Percentiles rank a stretch among this genome's conserved stretches.
Conservation (phyloP, 2,113 vertebrate species). For the Chelonoidis abingdonii region DNA sequence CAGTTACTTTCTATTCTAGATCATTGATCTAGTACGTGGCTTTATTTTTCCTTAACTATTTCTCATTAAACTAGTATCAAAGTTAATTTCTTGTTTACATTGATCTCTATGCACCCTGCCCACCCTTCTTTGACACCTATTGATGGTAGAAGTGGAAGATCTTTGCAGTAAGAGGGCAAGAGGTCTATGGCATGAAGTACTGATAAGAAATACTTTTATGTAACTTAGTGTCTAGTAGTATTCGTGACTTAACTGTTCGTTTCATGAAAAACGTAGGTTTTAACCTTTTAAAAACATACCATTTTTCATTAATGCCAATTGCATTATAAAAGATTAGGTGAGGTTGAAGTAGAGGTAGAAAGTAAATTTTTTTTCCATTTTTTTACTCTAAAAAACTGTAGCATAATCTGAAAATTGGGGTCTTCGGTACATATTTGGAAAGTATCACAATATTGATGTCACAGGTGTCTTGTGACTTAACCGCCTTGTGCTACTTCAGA, state of each 20-base stretch:
- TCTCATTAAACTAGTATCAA: slow-evolving; percentile 8
- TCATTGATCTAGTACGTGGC: not conserved
- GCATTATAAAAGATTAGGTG: not conserved
- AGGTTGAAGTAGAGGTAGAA: not conserved
- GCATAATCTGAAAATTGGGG: not conserved
- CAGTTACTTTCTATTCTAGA: not conserved
- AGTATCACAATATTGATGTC: not conserved
- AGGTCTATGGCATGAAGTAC: not conserved
- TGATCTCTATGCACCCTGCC: not conserved
- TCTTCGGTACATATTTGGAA: not conserved
- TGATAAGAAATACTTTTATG: not conserved
- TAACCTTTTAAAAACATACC: not conserved
- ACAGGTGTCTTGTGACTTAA: slow-evolving; percentile 71
- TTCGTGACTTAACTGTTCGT: not conserved
- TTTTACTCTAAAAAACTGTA: not conserved
- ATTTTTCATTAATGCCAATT: not conserved
- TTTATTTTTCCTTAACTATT: not conserved
- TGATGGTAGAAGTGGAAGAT: not conserved
- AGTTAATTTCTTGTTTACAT: not conserved
- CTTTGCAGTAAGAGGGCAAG: not conserved
- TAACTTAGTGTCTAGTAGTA: not conserved
- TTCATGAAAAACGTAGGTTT: not conserved
- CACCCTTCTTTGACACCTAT: not conserved
- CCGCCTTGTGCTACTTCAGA: slow-evolving; percentile 41
- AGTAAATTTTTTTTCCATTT: not conserved